Percentiles rank a stretch among this genome's conserved stretches.
Evolutionary conservation across 1,140 invertebrate species (phyloP).

Genomic region (Eubasilissa regina): DNA sequence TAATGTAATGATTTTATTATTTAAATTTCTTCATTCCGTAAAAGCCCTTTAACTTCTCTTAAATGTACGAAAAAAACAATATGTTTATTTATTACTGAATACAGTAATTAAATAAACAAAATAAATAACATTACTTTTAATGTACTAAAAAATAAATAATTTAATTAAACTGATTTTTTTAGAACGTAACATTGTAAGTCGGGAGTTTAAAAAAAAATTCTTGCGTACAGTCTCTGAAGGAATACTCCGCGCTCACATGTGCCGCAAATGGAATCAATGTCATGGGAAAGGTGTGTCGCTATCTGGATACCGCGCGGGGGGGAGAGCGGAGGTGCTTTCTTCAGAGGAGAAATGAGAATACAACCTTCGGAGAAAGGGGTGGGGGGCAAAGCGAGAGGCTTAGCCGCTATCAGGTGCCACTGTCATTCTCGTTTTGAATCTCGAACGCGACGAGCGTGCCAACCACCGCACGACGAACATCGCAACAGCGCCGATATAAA

Average conservation of each 20-base stretch:
- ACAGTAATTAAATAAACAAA: no score
- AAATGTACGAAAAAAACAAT: no score
- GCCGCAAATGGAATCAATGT: constrained; percentile 43
- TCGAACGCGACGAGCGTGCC: constrained; percentile 26
- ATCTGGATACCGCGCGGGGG: not conserved
- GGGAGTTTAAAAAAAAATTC: no score
- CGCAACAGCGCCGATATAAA: not conserved
- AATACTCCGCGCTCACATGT: constrained; percentile 22
- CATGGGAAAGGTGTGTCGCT: constrained; percentile 49
- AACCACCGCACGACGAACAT: constrained; percentile 7
- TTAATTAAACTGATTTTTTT: no score
- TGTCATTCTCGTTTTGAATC: constrained; percentile 48
- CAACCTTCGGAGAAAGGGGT: constrained; percentile 15
- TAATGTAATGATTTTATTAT: no score
- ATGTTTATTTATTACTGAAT: no score
- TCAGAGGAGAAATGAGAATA: constrained; percentile 49
- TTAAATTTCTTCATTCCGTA: no score
- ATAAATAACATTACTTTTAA: no score
- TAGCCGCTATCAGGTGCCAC: constrained; percentile 39
- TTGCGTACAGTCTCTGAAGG: not conserved
- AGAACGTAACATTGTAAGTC: no score
- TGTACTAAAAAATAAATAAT: no score
- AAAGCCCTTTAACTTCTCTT: no score
- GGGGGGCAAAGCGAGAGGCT: constrained; percentile 12
- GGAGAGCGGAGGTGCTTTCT: constrained; percentile 41